A percentile compares a stretch with the other conserved stretches of the same genome.
Conservation (phyloP, 2,113 vertebrate genomes). For the Stercorarius parasiticus region DNA sequence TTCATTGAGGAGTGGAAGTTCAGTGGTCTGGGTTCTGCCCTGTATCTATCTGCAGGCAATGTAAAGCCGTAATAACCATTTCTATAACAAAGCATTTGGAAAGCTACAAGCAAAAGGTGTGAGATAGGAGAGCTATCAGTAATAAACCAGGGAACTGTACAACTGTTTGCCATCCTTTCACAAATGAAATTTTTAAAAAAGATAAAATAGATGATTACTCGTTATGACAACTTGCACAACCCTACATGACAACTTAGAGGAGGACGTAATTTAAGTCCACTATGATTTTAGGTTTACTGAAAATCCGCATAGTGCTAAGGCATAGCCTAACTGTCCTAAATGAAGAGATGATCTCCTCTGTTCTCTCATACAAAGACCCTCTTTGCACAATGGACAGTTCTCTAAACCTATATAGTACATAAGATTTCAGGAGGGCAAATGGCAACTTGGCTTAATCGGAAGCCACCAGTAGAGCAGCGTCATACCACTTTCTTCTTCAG, state of each 20-base stretch:
- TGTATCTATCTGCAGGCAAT: neutral
- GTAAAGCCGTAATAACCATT: neutral
- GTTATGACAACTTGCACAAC: neutral
- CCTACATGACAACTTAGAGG: neutral
- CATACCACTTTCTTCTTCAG: conserved; percentile 37
- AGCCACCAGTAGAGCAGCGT: conserved; percentile 14
- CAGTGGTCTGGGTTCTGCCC: neutral
- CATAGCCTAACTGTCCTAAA: neutral
- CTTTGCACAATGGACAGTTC: neutral
- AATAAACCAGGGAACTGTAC: neutral
- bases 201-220: neutral
- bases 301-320: neutral
- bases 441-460: neutral
- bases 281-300: neutral
- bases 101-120: neutral
- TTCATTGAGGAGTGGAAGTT: neutral
- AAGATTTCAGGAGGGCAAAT: neutral
- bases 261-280: neutral
- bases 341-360: neutral
- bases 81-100: neutral
- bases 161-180: neutral
- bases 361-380: neutral
- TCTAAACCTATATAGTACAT: neutral
- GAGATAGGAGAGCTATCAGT: neutral
- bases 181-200: neutral